Percentiles rank a stretch among this genome's conserved stretches.
phyloP scores from a whole-genome alignment of 2,888 invertebrate species.

The Sarcophaga carnaria region DNA sequence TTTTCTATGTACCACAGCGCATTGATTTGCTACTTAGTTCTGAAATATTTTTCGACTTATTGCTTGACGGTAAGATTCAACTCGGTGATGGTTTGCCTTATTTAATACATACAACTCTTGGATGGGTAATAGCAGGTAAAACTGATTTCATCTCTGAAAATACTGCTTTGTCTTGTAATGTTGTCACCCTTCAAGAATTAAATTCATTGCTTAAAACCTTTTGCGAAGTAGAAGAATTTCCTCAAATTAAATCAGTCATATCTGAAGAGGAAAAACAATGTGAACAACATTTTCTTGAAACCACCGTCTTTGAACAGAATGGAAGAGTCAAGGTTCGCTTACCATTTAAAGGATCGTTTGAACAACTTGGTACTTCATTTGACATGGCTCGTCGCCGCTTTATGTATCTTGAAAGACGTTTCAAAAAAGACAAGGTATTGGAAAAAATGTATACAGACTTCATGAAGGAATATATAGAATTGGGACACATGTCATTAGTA shows the following conservation, averaged over 20 bases:
- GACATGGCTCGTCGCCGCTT: slow-evolving; percentile 45
- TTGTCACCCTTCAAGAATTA: too few species aligned
- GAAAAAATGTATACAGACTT: slow-evolving; percentile 41
- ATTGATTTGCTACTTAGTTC: too few species aligned
- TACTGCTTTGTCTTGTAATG: background rate
- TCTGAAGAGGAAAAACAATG: too few species aligned
- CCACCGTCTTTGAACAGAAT: too few species aligned
- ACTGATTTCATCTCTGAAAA: background rate
- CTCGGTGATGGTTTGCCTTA: slow-evolving; percentile 41
- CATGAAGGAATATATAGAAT: slow-evolving; percentile 45
- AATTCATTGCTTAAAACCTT: background rate
- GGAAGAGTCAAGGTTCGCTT: too few species aligned
- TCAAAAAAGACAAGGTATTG: slow-evolving; percentile 20
- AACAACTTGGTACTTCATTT: slow-evolving; percentile 8
- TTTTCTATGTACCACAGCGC: slow-evolving; percentile 33
- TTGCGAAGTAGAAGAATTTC: slow-evolving; percentile 40
- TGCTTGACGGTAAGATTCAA: slow-evolving; percentile 35
- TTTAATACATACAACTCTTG: slow-evolving; percentile 49
- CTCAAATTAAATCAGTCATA: too few species aligned
- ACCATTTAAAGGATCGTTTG: too few species aligned
- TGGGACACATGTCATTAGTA: slow-evolving; percentile 11
- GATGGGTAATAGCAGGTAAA: slow-evolving; percentile 37
- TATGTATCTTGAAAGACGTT: slow-evolving; percentile 40
- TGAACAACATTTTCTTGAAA: too few species aligned
- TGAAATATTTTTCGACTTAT: too few species aligned